Conservation (phyloP, 2,797 vertebrate genomes). For the Manis crassicaudata region DNA sequence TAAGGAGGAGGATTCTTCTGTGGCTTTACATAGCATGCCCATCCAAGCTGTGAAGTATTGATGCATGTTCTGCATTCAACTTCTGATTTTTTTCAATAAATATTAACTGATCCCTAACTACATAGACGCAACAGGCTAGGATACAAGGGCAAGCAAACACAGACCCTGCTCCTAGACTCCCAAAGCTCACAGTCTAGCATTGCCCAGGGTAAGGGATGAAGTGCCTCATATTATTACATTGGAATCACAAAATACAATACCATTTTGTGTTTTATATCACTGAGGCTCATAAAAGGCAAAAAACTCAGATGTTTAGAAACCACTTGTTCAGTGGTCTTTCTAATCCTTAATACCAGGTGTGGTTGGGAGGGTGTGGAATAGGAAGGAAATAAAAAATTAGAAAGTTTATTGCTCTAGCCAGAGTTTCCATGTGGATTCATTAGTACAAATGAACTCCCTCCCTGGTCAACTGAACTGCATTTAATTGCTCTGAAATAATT, state of each 20-base stretch:
- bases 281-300: neutral
- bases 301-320: neutral
- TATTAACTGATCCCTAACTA: neutral
- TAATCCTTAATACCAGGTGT: neutral
- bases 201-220: neutral
- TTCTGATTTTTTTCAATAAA: neutral
- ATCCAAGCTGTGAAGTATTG: neutral
- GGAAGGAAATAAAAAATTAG: neutral
- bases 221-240: neutral
- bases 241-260: neutral
- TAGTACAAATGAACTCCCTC: conserved; percentile 1
- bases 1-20: neutral
- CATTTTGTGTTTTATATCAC: neutral
- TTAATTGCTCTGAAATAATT: conserved; percentile 57
- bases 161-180: neutral
- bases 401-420: neutral
- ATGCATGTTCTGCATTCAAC: neutral
- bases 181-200: neutral
- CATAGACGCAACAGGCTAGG: neutral
- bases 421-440: conserved; percentile 22
- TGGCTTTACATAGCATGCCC: neutral
- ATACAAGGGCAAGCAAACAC: neutral
- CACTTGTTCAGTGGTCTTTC: neutral
- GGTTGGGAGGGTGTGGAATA: neutral
- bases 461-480: conserved; percentile 29